Conservation (phyloP, 2,888 invertebrate species). For the Plebejus melissa region DNA sequence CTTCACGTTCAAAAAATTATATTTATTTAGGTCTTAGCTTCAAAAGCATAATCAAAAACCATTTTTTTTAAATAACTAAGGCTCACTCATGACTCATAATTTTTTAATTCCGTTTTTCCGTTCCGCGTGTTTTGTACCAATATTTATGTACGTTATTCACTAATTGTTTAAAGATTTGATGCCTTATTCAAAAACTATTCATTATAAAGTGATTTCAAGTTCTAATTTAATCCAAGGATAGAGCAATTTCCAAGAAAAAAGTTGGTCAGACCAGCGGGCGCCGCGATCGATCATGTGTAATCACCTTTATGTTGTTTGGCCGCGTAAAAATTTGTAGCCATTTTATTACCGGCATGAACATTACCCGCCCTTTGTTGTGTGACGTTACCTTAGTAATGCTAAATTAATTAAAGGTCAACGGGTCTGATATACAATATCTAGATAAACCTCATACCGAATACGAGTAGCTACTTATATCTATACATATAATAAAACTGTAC, state of each 20-base stretch:
- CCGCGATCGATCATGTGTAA: constrained; percentile 61
- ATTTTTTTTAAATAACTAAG: no score
- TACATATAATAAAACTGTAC: no score
- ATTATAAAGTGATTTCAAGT: neutral
- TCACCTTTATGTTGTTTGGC: constrained; percentile 43
- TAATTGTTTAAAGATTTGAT: neutral
- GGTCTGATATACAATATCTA: neutral
- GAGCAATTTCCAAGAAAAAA: constrained; percentile 8
- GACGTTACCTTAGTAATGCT: constrained; percentile 19
- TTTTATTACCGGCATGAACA: constrained; percentile 28
- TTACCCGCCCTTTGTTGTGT: constrained; percentile 26
- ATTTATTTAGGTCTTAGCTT: no score
- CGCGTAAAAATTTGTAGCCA: constrained; percentile 30
- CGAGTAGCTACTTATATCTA: no score
- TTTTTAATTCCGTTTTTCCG: no score
- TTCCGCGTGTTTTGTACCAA: no score
- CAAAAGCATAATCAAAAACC: no score
- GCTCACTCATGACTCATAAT: no score
- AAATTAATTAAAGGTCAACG: constrained; percentile 17
- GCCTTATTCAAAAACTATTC: neutral
- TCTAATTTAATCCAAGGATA: neutral
- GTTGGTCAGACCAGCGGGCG: constrained; percentile 47
- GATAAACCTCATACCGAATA: neutral
- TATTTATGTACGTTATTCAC: no score
- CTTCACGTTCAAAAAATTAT: no score